These are phyloP conservation scores for Mastacembelus armatus DNA, from an alignment of 2,797 vertebrate genomes.

Conservation along the genomic window DNA sequence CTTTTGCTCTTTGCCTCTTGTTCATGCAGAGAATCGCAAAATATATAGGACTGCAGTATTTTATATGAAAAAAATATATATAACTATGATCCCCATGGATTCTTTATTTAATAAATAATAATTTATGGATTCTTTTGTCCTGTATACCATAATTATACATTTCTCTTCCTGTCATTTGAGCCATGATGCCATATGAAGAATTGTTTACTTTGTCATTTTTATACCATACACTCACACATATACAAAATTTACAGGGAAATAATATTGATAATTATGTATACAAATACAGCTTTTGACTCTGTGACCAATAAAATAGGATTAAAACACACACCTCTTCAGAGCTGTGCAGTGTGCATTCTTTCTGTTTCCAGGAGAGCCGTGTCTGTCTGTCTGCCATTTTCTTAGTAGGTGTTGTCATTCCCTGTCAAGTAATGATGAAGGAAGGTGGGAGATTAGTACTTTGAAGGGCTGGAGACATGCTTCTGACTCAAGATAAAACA, in stretches of 20 bases:
- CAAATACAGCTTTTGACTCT: constrained; percentile 1
- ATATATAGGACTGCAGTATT: constrained; percentile 41
- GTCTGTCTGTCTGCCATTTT: constrained; percentile 52
- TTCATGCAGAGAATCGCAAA: constrained; percentile 52
- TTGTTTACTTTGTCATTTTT: background rate
- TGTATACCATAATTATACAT: too few species aligned
- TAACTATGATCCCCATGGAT: too few species aligned
- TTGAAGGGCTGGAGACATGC: constrained; percentile 62
- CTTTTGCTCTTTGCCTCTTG: constrained; percentile 48
- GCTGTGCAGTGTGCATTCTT: constrained; percentile 26
- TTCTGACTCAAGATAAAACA: constrained; percentile 67
- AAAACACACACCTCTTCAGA: constrained; percentile 29
- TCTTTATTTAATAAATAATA: too few species aligned
- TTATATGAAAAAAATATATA: constrained; percentile 5
- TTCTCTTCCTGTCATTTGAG: background rate
- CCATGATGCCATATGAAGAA: background rate
- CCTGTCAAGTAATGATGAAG: constrained; percentile 60
- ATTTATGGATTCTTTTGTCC: too few species aligned
- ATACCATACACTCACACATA: background rate
- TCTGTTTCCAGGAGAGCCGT: constrained; percentile 39
- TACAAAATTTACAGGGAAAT: background rate
- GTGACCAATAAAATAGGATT: background rate
- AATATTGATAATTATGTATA: background rate
- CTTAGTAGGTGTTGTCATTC: constrained; percentile 44
- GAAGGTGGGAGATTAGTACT: constrained; percentile 56